A percentile compares a stretch with the other conserved stretches of the same genome.
These are phyloP conservation scores for Priocnemis perturbator DNA, from an alignment of 2,888 invertebrate species.

Conservation along the genomic window DNA sequence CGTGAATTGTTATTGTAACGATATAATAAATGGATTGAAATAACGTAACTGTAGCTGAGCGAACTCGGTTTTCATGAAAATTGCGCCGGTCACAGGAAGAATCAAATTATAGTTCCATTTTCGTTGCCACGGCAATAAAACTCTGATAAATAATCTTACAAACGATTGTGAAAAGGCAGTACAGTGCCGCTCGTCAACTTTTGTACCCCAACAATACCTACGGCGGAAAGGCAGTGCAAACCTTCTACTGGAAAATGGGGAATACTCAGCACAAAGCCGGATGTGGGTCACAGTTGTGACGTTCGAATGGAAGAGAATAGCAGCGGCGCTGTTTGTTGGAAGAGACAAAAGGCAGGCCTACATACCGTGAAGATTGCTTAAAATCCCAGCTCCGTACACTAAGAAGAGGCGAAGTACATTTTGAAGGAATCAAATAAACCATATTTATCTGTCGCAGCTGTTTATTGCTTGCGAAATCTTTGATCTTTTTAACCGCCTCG, in stretches of 20 bases:
- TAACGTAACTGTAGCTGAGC: too few relatives aligned
- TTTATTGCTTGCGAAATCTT: background rate
- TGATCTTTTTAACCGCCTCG: background rate
- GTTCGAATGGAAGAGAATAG: conserved; percentile 31
- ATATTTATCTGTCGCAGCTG: background rate
- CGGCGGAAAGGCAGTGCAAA: conserved; percentile 41
- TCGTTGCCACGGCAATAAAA: too few relatives aligned
- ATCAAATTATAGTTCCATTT: too few relatives aligned
- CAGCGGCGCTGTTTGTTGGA: conserved; percentile 37
- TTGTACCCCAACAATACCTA: conserved; percentile 38
- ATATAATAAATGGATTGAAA: too few relatives aligned
- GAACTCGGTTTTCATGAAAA: too few relatives aligned
- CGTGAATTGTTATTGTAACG: too few relatives aligned
- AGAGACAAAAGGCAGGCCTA: conserved; percentile 39
- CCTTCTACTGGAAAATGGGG: conserved; percentile 41
- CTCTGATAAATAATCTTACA: background rate
- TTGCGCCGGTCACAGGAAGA: too few relatives aligned
- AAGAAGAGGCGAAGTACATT: background rate
- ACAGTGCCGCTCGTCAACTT: conserved; percentile 17
- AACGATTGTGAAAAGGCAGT: conserved; percentile 1
- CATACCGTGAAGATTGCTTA: conserved; percentile 32
- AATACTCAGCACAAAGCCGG: conserved; percentile 36
- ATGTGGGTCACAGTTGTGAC: conserved; percentile 47
- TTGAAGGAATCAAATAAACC: background rate
- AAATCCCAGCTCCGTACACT: conserved; percentile 22